These are phyloP conservation scores for Lycophotia porphyrea DNA, from an alignment of 2,888 invertebrate genomes.

Conservation along the genomic window DNA sequence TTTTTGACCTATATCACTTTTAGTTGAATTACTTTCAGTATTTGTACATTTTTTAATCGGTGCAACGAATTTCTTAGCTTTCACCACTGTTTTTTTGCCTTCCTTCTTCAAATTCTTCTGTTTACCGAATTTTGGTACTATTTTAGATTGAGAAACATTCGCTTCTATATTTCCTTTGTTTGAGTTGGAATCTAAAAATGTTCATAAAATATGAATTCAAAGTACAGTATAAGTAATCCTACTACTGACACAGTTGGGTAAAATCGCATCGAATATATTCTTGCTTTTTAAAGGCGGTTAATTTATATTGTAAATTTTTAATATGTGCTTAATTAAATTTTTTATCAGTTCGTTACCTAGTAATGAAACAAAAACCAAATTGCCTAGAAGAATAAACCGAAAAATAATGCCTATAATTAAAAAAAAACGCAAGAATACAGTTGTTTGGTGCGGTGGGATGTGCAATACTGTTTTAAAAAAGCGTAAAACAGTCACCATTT, in stretches of 20 bases:
- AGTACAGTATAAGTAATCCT: background rate
- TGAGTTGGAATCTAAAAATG: slow-evolving; percentile 47
- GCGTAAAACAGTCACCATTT: background rate
- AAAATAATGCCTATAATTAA: background rate
- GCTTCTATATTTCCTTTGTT: slow-evolving; percentile 38
- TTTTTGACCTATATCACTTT: background rate
- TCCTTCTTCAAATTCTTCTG: slow-evolving; percentile 51
- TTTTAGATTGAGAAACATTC: slow-evolving; percentile 52
- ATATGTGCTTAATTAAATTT: background rate
- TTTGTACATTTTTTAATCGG: slow-evolving; percentile 68
- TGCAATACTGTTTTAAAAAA: background rate
- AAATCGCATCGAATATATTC: background rate
- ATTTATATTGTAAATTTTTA: background rate
- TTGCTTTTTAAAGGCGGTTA: background rate
- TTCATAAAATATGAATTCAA: slow-evolving; percentile 7
- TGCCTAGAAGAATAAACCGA: background rate
- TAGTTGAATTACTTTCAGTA: background rate
- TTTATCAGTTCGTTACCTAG: background rate
- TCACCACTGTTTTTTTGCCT: slow-evolving; percentile 46
- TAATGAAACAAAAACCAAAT: background rate
- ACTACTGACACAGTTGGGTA: background rate
- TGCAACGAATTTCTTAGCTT: slow-evolving; percentile 76
- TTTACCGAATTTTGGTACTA: slow-evolving; percentile 74
- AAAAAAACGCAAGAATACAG: too few species aligned
- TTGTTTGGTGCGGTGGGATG: background rate